Base-by-base conservation (phyloP, 1,140 invertebrate species). In the Brachionus paranguensis region DNA sequence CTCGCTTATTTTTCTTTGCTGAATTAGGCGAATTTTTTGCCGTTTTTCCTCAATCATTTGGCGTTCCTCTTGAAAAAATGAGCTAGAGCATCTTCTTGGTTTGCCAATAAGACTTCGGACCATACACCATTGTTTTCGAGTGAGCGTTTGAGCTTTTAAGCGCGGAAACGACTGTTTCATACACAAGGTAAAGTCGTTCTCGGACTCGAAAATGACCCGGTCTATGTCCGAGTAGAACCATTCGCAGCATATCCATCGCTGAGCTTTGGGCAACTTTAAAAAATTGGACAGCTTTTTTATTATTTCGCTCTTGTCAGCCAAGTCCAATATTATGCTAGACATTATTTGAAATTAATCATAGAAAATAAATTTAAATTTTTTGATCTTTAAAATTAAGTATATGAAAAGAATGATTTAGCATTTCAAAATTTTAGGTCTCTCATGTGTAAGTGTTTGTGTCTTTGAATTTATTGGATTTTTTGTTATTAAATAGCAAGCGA, bases 161-260 rank as follows among this genome's bases (percentile, higher is more conserved):
- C 95, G 93, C 7, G 97, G 96, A 91, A 98, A 98, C 6, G 94
- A 94, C 89, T 98, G 96, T 88, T 93, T 94, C 17, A 99, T 89
- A 88, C 96, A 97, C 68, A 95, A 93, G 90, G 94, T 94, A 88
- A 99, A 99, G 90, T 99, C 97, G 91, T 98, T 98, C 87, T 98
- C 95, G 70, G 95, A 95, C 85, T 95, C 92, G 90, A 99, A 98
- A 10, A 99, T 90, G 68, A 95, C 93, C 87, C 94, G 95, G 89
- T 99, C 96, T 86, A 99, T 94, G 88, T 97, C 98, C 86, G 96
- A 98, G 88, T 99, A 99, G 90, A 99, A 99, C 93, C 96, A 99
- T 89, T 99, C 97, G 90, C 96, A 98, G 88, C 95, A 98, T 1
- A 98, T 96, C 96, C 96, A 99, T 91, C 96, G 97, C 89, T 99